Base-by-base conservation (phyloP, 1,140 invertebrate species). In the Lepidostoma basale region DNA sequence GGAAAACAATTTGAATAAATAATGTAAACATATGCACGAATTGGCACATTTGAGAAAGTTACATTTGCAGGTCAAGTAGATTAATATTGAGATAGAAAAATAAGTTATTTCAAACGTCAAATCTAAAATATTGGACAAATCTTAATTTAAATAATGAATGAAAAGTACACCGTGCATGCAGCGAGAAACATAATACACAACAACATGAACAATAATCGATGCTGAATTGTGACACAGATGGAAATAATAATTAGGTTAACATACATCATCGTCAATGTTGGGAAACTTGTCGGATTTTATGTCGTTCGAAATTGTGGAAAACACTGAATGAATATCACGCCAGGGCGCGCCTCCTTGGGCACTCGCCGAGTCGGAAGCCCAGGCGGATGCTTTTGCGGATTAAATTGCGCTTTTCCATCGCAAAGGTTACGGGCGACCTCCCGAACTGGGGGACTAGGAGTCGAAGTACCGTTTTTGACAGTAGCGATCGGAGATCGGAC, bases 281-380 rank as follows among this genome's bases (percentile, higher is more conserved):
- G 54, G 54, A 39, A 59, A 42, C 33, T 67, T 26, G 64, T 42
- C 64, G 52, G 28, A 5, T 59, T 67, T 59, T 47, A 14, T 59
- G 49, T 67, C 54, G 64, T 59, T 59, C 64, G 64, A 33, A 67
- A 67, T 67, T 42, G 64, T 65, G 63, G 42, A 65, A 56, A n/a
- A n/a, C n/a, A 45, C 42, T 52, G 12, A 18, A 25, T 45, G 33
- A 16, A 28, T 64, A 64, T 67, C 54, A 67, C 64, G 64, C 52
- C 28, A 47, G 40, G 42, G n/a, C 22, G 28, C 64, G 64, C 39
- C 36, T 67, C 54, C 39, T 59, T 16, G 52, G 36, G 23, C 33
- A 58, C 47, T 47, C 49, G 22, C 36, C 39, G 25, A 56, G 39
- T 59, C 54, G 45, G 20, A 33, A 58, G 54, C 64, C 33, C 45